Evolutionary conservation across 2,888 invertebrate genomes (phyloP).

Genomic region (Apodemia zela): DNA sequence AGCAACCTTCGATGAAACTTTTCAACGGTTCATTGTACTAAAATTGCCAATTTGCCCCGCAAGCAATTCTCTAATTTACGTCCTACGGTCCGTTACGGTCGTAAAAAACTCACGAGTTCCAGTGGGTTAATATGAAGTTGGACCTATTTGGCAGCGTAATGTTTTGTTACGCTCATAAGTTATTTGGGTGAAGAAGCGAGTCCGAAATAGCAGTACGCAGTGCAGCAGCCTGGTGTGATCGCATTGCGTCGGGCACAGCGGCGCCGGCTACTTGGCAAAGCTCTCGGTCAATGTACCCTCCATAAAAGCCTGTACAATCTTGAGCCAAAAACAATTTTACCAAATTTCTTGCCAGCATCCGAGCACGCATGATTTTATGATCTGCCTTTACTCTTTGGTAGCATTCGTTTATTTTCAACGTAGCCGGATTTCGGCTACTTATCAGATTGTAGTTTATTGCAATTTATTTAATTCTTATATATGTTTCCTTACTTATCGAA

Average conservation of each 20-base stretch:
- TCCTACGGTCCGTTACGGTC: conserved; percentile 26
- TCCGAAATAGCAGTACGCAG: conserved; percentile 64
- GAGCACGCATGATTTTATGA: conserved; percentile 74
- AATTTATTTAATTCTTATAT: conserved; percentile 3
- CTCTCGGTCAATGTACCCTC: conserved; percentile 72
- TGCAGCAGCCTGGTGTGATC: conserved; percentile 61
- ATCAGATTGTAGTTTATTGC: conserved; percentile 12
- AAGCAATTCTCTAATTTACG: conserved; percentile 28
- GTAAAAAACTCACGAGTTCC: conserved; percentile 27
- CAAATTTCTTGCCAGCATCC: conserved; percentile 71
- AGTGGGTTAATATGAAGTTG: conserved; percentile 27
- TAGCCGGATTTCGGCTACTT: conserved; percentile 4
- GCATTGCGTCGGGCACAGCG: conserved; percentile 70
- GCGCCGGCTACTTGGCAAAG: conserved; percentile 76
- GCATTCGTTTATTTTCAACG: conserved; percentile 54
- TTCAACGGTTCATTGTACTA: conserved; percentile 30
- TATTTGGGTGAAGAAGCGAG: conserved; percentile 52
- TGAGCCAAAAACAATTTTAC: conserved; percentile 74
- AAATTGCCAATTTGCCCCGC: conserved; percentile 28
- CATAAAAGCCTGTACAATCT: conserved; percentile 70
- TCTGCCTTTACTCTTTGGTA: conserved; percentile 48
- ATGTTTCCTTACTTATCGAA: background rate
- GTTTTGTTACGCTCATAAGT: conserved; percentile 56
- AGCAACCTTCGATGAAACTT: conserved; percentile 15
- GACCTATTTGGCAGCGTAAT: conserved; percentile 63